Conservation (phyloP, 2,113 vertebrate species). For the Ctenomys sociabilis region DNA sequence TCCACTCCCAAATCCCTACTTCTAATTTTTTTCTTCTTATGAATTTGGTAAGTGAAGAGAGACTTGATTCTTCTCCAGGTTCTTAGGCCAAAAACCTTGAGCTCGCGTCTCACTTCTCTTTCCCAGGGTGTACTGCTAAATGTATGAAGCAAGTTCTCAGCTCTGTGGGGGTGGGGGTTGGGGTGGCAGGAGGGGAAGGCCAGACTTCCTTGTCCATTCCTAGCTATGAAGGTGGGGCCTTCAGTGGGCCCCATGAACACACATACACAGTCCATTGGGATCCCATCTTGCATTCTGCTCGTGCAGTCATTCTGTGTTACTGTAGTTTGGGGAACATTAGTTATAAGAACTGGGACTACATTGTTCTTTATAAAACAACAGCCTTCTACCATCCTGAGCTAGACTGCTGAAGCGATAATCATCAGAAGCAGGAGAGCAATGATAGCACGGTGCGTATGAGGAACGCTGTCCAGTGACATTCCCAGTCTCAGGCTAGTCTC, state of each 20-base stretch:
- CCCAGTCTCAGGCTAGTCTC: constrained; percentile 50
- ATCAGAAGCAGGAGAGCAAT: not conserved
- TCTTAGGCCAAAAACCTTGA: constrained; percentile 14
- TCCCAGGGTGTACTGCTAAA: not conserved
- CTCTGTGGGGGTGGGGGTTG: not conserved
- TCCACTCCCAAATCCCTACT: not conserved
- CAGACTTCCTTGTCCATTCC: not conserved
- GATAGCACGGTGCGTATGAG: not conserved
- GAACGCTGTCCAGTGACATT: constrained; percentile 6
- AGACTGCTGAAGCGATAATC: constrained; percentile 4
- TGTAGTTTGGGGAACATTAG: not conserved
- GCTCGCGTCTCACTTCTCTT: not conserved
- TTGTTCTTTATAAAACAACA: constrained; percentile 34
- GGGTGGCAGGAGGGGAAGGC: not conserved
- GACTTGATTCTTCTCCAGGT: constrained; percentile 27
- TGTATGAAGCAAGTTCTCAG: not conserved
- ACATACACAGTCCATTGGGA: not conserved
- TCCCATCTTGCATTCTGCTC: not conserved
- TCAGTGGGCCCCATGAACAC: not conserved
- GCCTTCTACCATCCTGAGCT: not conserved
- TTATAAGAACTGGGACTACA: not conserved
- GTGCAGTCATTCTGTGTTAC: not conserved
- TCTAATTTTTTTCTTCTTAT: not conserved
- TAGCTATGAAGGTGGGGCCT: not conserved
- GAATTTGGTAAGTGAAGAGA: constrained; percentile 30